phyloP scores from a whole-genome alignment of 2,797 vertebrate species.

The Coracias cyanogaster region DNA sequence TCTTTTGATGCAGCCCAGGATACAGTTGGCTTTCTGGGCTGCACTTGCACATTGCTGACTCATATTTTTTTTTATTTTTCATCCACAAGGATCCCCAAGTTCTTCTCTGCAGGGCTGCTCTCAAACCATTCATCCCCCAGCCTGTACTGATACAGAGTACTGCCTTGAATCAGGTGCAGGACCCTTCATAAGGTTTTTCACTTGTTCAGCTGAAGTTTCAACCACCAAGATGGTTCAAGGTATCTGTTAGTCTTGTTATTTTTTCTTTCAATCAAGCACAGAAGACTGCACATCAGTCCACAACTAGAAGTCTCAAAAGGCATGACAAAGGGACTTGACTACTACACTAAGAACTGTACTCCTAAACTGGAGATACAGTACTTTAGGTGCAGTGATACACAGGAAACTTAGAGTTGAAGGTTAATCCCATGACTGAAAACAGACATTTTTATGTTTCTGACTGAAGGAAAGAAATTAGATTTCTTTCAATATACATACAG shows the following conservation, averaged over 20 bases:
- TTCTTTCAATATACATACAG: background rate
- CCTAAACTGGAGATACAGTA: background rate
- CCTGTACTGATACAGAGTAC: background rate
- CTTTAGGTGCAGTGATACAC: accelerated
- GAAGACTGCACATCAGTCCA: background rate
- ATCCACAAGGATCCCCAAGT: background rate
- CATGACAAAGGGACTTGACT: background rate
- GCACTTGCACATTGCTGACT: background rate
- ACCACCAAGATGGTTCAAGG: background rate
- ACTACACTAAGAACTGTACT: background rate
- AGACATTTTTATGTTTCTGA: background rate
- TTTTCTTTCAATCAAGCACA: background rate
- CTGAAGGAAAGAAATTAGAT: background rate
- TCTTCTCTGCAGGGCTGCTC: background rate
- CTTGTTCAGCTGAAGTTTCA: background rate
- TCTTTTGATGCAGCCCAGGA: background rate
- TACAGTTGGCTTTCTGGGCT: background rate
- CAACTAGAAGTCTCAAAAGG: background rate
- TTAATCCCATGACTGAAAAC: background rate
- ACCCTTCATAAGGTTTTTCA: background rate
- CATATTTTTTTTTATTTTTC: background rate
- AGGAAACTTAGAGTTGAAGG: background rate
- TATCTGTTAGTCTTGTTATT: background rate
- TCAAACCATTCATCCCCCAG: background rate
- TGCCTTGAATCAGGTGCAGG: background rate